Evolutionary conservation across 2,797 vertebrate genomes (phyloP).

Genomic region (Toxotes lorentzi): DNA sequence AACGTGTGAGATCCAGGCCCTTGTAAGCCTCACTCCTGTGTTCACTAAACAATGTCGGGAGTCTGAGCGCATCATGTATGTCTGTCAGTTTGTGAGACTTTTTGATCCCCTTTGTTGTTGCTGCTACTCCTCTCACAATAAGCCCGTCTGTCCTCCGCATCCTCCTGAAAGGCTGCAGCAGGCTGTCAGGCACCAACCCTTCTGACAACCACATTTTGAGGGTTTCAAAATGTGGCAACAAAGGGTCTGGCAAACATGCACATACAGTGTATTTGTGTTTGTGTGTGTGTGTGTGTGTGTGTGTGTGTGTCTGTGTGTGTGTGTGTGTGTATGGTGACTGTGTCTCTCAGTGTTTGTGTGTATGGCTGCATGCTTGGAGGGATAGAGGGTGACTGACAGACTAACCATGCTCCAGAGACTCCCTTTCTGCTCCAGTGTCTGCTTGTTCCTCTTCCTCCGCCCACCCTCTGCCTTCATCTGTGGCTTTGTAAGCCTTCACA

Average conservation of each 20-base stretch:
- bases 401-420: constrained; percentile 72
- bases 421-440: constrained; percentile 67
- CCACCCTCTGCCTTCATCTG: constrained; percentile 80
- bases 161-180: constrained; percentile 63
- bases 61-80: constrained; percentile 49
- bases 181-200: constrained; percentile 78
- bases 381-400: constrained; percentile 82
- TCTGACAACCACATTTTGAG: constrained; percentile 77
- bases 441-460: constrained; percentile 71
- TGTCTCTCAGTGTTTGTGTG: constrained; percentile 56
- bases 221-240: constrained; percentile 72
- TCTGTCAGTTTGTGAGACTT: constrained; percentile 74
- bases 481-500: constrained; percentile 81
- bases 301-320: constrained; percentile 39
- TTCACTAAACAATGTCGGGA: constrained; percentile 64
- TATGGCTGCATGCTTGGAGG: constrained; percentile 59
- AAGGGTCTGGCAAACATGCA: constrained; percentile 53
- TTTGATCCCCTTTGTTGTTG: constrained; percentile 73
- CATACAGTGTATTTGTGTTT: constrained; percentile 22
- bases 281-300: constrained; percentile 45
- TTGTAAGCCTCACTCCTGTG: constrained; percentile 56
- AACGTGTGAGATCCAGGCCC: constrained; percentile 32
- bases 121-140: constrained; percentile 64
- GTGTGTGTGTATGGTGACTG: constrained; percentile 44
- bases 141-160: constrained; percentile 65